Conservation (phyloP, 2,888 invertebrate species). For the Ochropleura plecta region DNA sequence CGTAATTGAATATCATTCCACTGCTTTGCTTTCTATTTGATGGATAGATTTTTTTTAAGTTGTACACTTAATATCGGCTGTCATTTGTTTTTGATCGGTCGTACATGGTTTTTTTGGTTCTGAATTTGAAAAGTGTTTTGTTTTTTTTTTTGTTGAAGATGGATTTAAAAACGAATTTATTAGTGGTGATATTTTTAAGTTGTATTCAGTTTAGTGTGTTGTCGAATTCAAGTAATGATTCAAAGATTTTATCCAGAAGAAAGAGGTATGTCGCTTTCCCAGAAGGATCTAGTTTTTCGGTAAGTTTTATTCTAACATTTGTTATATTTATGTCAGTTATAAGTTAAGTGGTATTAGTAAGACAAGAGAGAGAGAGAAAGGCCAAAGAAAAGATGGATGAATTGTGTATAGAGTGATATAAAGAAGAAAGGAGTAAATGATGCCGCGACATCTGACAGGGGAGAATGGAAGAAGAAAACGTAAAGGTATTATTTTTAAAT, state of each 20-base stretch:
- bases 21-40: conserved; percentile 14
- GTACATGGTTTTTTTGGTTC: not conserved
- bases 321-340: too few species aligned
- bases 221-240: conserved; percentile 40
- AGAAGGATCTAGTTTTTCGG: conserved; percentile 93
- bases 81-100: not conserved
- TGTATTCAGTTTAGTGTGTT: conserved; percentile 63
- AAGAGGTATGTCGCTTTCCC: conserved; percentile 93
- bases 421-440: too few species aligned
- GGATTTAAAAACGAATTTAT: conserved; percentile 52
- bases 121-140: not conserved
- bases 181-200: conserved; percentile 56
- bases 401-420: too few species aligned
- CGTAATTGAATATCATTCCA: conserved; percentile 36
- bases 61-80: not conserved
- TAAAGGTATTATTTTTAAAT: too few species aligned
- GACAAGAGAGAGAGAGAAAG: too few species aligned
- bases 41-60: not conserved
- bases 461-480: too few species aligned
- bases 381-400: too few species aligned
- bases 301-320: conserved; percentile 76
- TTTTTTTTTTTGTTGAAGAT: conserved; percentile 40
- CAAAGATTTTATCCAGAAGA: conserved; percentile 88
- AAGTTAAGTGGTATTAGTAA: too few species aligned
- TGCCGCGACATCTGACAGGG: too few species aligned